Evolutionary conservation across 1,140 invertebrate species (phyloP).

Genomic region (Microvelia longipes): DNA sequence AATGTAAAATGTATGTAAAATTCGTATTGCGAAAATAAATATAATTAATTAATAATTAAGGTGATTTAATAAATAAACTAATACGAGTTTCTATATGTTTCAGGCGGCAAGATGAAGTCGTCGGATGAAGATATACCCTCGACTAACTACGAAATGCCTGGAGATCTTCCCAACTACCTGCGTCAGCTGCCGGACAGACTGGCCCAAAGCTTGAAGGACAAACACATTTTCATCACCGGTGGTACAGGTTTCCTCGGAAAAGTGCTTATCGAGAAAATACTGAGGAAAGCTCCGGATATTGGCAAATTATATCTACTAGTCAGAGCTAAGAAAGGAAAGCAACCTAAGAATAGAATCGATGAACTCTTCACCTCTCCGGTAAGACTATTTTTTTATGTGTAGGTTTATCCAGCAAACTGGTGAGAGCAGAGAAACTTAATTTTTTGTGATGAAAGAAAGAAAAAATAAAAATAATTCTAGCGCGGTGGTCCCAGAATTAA

Average conservation of each 20-base stretch:
- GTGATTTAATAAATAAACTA: background rate
- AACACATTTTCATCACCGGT: constrained; percentile 41
- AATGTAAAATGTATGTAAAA: no score
- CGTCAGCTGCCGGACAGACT: constrained; percentile 27
- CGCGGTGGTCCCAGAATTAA: no score
- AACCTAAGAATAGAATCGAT: constrained; percentile 45
- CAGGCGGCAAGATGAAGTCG: background rate
- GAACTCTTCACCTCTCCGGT: constrained; percentile 45
- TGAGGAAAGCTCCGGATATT: constrained; percentile 55
- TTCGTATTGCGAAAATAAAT: no score
- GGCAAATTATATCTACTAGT: constrained; percentile 66
- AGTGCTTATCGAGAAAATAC: constrained; percentile 68
- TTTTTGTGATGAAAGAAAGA: no score
- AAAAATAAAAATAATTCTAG: no score
- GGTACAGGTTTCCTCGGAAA: constrained; percentile 51
- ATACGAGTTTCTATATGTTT: background rate
- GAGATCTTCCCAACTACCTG: constrained; percentile 8
- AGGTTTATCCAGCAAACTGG: no score
- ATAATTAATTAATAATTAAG: no score
- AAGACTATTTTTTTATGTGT: no score
- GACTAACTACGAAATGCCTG: constrained; percentile 10
- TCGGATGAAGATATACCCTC: constrained; percentile 7
- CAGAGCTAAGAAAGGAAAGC: constrained; percentile 63
- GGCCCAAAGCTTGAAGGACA: constrained; percentile 39
- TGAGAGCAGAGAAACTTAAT: no score